These are phyloP conservation scores for Terebella lapidaria DNA, from an alignment of 2,888 invertebrate genomes.

Conservation along the genomic window DNA sequence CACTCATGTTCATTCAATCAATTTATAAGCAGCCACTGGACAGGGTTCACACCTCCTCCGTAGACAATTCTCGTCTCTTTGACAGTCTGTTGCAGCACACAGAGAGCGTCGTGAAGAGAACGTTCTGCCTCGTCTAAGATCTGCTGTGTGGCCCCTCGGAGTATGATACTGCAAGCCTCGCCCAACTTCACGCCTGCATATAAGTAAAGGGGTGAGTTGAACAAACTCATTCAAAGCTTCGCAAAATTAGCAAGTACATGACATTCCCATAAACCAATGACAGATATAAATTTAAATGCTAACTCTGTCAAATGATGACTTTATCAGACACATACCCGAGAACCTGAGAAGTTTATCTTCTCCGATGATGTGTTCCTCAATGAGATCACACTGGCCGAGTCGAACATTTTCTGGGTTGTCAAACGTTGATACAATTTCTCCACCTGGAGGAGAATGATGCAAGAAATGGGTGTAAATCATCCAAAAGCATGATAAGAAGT, in stretches of 20 bases:
- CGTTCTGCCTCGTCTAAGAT: conserved; percentile 98
- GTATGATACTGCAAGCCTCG: conserved; percentile 93
- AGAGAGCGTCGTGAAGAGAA: conserved; percentile 95
- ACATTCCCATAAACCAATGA: too few species aligned
- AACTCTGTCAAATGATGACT: too few species aligned
- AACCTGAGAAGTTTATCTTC: conserved; percentile 93
- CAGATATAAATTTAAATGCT: too few species aligned
- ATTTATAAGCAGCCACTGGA: too few species aligned
- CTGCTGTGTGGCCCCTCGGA: conserved; percentile 96
- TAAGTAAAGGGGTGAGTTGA: background rate
- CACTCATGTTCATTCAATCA: too few species aligned
- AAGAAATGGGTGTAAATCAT: too few species aligned
- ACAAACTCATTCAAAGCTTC: background rate
- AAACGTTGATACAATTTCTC: conserved; percentile 97
- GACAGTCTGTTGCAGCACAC: conserved; percentile 92
- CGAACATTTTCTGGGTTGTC: conserved; percentile 87
- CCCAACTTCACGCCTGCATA: conserved; percentile 74
- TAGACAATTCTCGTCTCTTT: conserved; percentile 85
- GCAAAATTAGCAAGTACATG: too few species aligned
- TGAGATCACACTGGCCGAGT: conserved; percentile 87
- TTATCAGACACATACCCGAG: conserved; percentile 60
- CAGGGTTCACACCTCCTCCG: conserved; percentile 74
- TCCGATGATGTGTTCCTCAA: conserved; percentile 98
- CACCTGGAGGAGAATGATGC: conserved; percentile 56
- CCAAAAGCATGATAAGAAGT: too few species aligned